A percentile compares a stretch with the other conserved stretches of the same genome.
These are phyloP conservation scores for Brachyrhaphis roseni DNA, from an alignment of 2,797 vertebrate species.

Conservation along the genomic window DNA sequence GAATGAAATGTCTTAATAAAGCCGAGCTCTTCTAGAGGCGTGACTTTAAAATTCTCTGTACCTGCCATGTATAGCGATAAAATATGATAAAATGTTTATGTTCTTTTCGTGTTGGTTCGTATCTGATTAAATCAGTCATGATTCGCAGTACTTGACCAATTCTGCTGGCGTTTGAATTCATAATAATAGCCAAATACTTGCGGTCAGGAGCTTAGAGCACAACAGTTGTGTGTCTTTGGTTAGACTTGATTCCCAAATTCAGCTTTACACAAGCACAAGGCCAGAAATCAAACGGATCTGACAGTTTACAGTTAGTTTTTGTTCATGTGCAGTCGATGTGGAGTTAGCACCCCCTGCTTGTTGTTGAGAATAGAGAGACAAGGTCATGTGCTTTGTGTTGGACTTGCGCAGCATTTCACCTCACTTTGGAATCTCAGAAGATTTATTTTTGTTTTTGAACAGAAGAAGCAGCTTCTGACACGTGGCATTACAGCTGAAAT, in stretches of 20 bases:
- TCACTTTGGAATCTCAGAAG: not conserved
- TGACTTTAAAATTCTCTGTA: not conserved
- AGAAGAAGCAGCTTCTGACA: not conserved
- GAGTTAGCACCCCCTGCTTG: not conserved
- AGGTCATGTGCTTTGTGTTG: not conserved
- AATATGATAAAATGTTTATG: no score
- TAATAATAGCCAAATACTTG: no score
- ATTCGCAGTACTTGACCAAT: no score
- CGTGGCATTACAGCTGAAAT: not conserved
- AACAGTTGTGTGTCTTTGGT: no score
- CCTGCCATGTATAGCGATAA: not conserved
- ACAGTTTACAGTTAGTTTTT: no score
- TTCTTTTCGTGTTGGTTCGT: no score
- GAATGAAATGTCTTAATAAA: not conserved
- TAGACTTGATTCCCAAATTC: not conserved
- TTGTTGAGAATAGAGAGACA: not conserved
- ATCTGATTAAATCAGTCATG: no score
- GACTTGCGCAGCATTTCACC: not conserved
- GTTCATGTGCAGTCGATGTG: not conserved
- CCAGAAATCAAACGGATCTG: not conserved
- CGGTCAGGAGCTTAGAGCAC: no score
- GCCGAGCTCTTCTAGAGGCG: not conserved
- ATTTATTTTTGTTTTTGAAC: not conserved
- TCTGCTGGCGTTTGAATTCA: no score
- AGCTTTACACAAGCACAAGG: not conserved